These are phyloP conservation scores for Sphenopsis melanotis DNA, from an alignment of 2,797 vertebrate genomes.

Conservation along the genomic window DNA sequence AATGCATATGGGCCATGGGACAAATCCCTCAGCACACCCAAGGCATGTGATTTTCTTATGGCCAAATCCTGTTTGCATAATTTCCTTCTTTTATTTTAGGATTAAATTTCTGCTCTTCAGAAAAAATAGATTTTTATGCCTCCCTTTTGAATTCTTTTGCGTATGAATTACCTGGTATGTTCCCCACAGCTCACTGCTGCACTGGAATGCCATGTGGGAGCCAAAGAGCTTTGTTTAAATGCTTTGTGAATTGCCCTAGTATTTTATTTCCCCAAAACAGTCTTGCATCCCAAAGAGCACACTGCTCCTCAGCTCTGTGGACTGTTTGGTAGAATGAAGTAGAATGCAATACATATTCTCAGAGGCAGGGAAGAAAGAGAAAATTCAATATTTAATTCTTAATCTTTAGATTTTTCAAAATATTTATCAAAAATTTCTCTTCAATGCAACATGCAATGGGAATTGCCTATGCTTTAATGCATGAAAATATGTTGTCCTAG, in stretches of 20 bases:
- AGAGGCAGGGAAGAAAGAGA: not conserved
- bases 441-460: not conserved
- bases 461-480: not conserved
- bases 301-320: not conserved
- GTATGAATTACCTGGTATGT: not conserved
- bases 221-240: not conserved
- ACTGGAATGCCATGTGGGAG: not conserved
- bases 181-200: not conserved
- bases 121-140: not conserved
- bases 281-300: not conserved
- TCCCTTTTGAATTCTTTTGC: not conserved
- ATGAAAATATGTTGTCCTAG: not conserved
- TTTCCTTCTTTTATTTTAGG: constrained; percentile 35
- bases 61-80: constrained; percentile 37
- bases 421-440: not conserved
- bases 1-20: not conserved
- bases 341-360: accelerated
- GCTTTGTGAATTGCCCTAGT: not conserved
- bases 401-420: not conserved
- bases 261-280: not conserved
- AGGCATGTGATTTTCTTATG: not conserved
- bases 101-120: constrained; percentile 7
- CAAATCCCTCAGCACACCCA: not conserved
- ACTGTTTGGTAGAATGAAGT: not conserved
- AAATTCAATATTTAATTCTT: not conserved